phyloP scores from a whole-genome alignment of 2,888 invertebrate genomes.

The Luffia ferchaultella region DNA sequence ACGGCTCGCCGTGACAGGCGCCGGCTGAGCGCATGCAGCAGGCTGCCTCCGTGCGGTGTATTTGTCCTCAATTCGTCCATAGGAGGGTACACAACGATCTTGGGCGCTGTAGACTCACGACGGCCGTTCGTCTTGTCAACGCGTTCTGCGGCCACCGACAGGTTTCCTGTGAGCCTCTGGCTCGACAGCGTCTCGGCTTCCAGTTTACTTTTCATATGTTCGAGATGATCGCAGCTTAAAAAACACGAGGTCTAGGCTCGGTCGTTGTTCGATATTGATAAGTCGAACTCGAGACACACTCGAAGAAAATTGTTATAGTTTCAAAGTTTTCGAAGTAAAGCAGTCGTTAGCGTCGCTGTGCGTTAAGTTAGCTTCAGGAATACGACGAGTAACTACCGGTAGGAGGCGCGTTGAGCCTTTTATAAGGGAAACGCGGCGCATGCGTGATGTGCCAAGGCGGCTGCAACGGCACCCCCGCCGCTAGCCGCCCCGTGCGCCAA shows the following conservation, averaged over 20 bases:
- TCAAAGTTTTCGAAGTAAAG: slow-evolving; percentile 13
- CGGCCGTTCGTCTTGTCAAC: slow-evolving; percentile 27
- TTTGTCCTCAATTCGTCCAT: slow-evolving; percentile 63
- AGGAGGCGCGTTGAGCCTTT: slow-evolving; percentile 19
- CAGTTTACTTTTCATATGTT: slow-evolving; percentile 45
- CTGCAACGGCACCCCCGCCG: background rate
- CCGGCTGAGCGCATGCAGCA: slow-evolving; percentile 72
- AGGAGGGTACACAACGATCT: slow-evolving; percentile 57
- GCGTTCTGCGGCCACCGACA: slow-evolving; percentile 33
- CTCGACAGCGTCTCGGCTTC: slow-evolving; percentile 36
- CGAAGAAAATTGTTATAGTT: slow-evolving; percentile 18
- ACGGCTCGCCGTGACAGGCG: slow-evolving; percentile 65
- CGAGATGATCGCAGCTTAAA: slow-evolving; percentile 18
- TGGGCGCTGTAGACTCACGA: slow-evolving; percentile 44
- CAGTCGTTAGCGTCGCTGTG: background rate
- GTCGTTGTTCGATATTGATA: slow-evolving; percentile 13
- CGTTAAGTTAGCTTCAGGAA: too few species aligned
- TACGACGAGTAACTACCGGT: slow-evolving; percentile 26
- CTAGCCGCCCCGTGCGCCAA: background rate
- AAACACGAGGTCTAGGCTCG: slow-evolving; percentile 24
- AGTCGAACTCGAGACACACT: too few species aligned
- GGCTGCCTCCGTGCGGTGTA: slow-evolving; percentile 65
- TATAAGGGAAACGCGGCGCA: slow-evolving; percentile 30
- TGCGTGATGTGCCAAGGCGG: slow-evolving; percentile 29
- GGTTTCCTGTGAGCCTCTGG: slow-evolving; percentile 39